phyloP scores from a whole-genome alignment of 2,797 vertebrate genomes.

The Chelidonichthys spinosus region DNA sequence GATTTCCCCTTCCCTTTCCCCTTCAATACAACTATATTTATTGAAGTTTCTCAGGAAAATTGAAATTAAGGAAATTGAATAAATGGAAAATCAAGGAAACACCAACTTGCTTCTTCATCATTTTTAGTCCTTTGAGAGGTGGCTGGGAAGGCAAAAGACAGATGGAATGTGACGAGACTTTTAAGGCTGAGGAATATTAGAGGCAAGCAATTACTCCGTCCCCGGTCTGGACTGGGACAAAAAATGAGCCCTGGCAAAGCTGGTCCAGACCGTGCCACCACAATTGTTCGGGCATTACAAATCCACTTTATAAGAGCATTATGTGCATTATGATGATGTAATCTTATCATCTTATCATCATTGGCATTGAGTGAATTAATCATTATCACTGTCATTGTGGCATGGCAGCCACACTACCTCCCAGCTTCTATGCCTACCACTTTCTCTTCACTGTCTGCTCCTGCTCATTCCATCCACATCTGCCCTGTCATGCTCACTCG shows the following conservation, averaged over 20 bases:
- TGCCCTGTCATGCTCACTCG: neutral
- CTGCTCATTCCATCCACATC: neutral
- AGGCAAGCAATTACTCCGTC: neutral
- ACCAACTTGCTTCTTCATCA: neutral
- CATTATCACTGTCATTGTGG: neutral
- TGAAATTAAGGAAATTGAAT: no score
- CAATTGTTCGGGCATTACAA: neutral
- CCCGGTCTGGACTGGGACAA: neutral
- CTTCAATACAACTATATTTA: no score
- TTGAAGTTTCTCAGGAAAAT: no score
- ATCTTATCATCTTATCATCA: neutral
- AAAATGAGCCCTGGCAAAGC: neutral
- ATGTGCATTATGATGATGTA: neutral
- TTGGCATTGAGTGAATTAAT: neutral
- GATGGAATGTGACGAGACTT: no score
- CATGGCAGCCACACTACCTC: neutral
- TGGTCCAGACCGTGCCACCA: neutral
- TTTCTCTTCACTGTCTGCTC: no score
- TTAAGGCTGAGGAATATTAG: no score
- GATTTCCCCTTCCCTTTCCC: no score
- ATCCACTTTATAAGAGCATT: neutral
- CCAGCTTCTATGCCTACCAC: no score
- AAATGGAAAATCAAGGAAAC: neutral
- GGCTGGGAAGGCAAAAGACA: neutral
- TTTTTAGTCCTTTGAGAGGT: neutral